Evolutionary conservation across 2,113 vertebrate species (phyloP), one percentile per base, ranked within the genome.

Genomic region (Turdus rufiventris): DNA sequence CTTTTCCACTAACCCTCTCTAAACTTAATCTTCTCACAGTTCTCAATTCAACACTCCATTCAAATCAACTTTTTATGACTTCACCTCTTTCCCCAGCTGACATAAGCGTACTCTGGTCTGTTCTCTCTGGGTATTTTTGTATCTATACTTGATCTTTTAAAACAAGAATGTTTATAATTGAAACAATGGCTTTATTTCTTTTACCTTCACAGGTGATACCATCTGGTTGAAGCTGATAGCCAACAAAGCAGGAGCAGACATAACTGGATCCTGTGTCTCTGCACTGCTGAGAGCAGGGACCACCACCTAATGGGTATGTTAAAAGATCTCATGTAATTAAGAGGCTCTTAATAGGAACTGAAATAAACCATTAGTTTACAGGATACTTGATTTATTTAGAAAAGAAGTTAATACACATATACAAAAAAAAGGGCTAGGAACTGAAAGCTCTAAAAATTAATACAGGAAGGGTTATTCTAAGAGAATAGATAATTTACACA

Each of bases 141-240:
- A 45, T 12, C 58, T 70, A 0, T 53, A 36, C 34, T 50, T 67
- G 26, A 19, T 63, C 23, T 68, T 91, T 72, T 84, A 57, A 91
- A 93, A 67, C 17, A 74, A 40, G 9, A 36, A 18, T 19, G 20
- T 48, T 80, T 40, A 50, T 29, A 61, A 67, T 25, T 0, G 1
- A 67, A 63, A 21, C 48, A 87, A 48, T 23, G 13, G 12, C 16
- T 66, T 91, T 34, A 12, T 57, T 75, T 83, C 4, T 51, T 79
- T 96, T 97, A 99, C 99, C 99, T 94, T 99, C 99, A 79, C 99
- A 99, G 84, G 91, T 98, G 96, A 98, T 98, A 14, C 98, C 98
- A 47, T 99, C 99, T 3, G 98, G 57, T 88, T 98, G 98, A 87
- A 99, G 98, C 97, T 98, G 99, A 95, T 98, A 99, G 26, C 99